Evolutionary conservation across 2,113 vertebrate species (phyloP).

Genomic region (Clarias batrachus): DNA sequence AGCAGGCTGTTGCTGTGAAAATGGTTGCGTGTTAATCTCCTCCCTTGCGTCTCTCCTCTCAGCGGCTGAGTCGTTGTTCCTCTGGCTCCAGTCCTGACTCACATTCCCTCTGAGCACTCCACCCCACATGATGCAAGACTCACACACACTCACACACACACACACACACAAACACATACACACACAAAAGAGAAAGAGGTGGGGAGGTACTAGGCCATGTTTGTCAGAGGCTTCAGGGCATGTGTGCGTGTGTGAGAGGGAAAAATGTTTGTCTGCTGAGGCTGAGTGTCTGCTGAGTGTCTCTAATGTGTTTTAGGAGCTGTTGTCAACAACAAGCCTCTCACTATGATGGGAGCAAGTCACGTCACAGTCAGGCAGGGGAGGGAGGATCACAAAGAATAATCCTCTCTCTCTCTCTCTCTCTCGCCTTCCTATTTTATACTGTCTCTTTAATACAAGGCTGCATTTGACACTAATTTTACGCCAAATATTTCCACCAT

Average conservation of each 20-base stretch:
- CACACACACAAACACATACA: background rate
- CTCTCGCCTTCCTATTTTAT: background rate
- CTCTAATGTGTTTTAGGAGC: slow-evolving; percentile 43
- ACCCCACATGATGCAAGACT: slow-evolving; percentile 47
- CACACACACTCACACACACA: slow-evolving; percentile 11
- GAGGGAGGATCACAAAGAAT: slow-evolving; percentile 2
- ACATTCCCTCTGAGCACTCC: slow-evolving; percentile 40
- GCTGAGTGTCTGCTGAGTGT: slow-evolving; percentile 32
- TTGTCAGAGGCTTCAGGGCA: slow-evolving; percentile 43
- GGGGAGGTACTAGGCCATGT: slow-evolving; percentile 34
- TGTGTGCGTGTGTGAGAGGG: slow-evolving; percentile 27
- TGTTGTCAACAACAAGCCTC: slow-evolving; percentile 45
- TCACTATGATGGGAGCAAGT: slow-evolving; percentile 28
- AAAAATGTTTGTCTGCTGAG: slow-evolving; percentile 31
- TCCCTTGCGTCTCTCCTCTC: slow-evolving; percentile 39
- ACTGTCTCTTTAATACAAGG: background rate
- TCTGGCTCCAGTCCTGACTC: slow-evolving; percentile 41
- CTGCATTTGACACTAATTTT: slow-evolving; percentile 5
- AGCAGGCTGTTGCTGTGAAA: slow-evolving; percentile 39
- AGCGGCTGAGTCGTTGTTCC: slow-evolving; percentile 21
- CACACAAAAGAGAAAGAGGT: slow-evolving; percentile 1
- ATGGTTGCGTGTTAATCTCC: slow-evolving; percentile 34
- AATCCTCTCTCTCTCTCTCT: slow-evolving; percentile 5
- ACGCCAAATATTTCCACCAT: slow-evolving; percentile 29
- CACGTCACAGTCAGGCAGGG: slow-evolving; percentile 30